Evolutionary conservation across 1,140 invertebrate genomes (phyloP), one percentile per base, ranked within the genome.

Genomic region (Popillia japonica): DNA sequence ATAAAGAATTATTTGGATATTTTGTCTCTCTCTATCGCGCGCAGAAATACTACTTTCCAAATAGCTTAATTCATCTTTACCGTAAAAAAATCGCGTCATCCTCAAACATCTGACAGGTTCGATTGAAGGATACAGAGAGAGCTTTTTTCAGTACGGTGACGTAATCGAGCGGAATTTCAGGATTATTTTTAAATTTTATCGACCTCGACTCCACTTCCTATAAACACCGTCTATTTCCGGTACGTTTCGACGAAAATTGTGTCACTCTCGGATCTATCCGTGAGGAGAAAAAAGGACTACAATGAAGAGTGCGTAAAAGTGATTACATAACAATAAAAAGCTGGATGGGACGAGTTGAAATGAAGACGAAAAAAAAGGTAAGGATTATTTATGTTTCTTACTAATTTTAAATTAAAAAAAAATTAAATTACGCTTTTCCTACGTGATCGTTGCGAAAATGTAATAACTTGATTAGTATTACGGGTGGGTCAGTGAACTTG

Each of bases 161-260:
- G 48, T 55, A 55, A 55, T 55, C 6, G 14, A 17, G 48, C 48
- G 48, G 48, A 55, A 55, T 55, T 55, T 55, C 48, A 55, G 48
- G 14, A 55, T 55, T 55, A 55, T 55, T 55, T 55, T 55, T 55
- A 55, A 55, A 55, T 55, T 55, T 55, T 55, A 17, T 55, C 48
- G 48, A 55, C 48, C 48, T 55, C 48, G 11, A 55, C 48, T 14
- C 48, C 17, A 55, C 48, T 55, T 55, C 48, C 48, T 55, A 55
- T 55, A 55, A 55, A 55, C 48, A 55, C 17, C 14, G 48, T 55
- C n/a, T 55, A 55, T 55, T 55, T 55, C 48, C 48, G 48, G 48
- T 55, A 55, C 48, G 14, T 17, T 55, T 17, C 14, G 48, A 55
- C 42, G 42, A 55, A 17, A 55, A 34, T 34, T 34, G 27, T 34